Evolutionary conservation across 2,888 invertebrate species (phyloP), one percentile per base, ranked within the genome.

Genomic region (Celastrina argiolus): DNA sequence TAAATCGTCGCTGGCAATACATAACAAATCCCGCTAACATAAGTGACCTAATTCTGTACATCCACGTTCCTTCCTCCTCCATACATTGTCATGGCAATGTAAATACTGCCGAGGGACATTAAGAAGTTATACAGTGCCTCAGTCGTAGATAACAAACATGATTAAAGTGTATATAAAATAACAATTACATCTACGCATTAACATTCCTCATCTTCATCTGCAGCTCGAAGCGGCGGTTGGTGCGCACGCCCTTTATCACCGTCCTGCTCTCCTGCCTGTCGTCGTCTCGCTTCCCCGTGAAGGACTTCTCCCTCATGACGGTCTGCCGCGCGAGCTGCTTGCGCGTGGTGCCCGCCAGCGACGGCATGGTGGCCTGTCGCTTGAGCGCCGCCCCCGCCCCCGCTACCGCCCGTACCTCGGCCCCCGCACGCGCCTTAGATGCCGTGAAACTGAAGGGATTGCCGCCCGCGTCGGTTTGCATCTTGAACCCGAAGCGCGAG

Each of bases 161-260:
- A 51, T 18, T 12, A 22, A 10, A 51, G 12, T 12, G 41, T 41
- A 41, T 26, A 63, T 63, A 26, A 65, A 31, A 28, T 39, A n/a
- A 22, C 12, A 18, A 31, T 34, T 56, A 39, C 39, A 66, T 45
- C 56, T 63, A 28, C 5, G 26, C 12, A 36, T 28, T 78, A 14
- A 92, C 73, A 71, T 93, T 92, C 26, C 94, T 91, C 81, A 93
- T 89, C 73, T 93, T 88, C 95, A 95, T 95, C 74, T 94, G 93
- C 66, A 95, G 79, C 66, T 95, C 94, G 74, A 96, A 96, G 56
- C 95, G 87, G 45, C 94, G 88, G 80, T 96, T 96, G 0, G 94
- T 93, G 42, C 95, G 85, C 0, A 95, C 95, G 0, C 95, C 95
- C 70, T 93, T 93, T 0, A 95, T 85, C 5, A 91, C 76, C 0